These are phyloP conservation scores for Drosophila pseudoananassae DNA, from an alignment of 1,140 invertebrate species.

Conservation along the genomic window DNA sequence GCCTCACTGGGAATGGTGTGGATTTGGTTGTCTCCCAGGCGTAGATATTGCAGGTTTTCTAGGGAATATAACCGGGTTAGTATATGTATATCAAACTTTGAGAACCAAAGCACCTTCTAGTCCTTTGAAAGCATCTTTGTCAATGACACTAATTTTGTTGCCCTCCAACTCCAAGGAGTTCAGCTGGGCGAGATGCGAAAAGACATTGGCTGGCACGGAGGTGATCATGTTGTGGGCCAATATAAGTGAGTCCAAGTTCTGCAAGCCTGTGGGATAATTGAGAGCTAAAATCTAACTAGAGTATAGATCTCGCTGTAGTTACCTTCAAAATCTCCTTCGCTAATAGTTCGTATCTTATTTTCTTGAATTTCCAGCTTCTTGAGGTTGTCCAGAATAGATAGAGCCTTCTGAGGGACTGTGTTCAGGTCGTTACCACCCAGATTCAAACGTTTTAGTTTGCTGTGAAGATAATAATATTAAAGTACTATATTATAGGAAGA, in stretches of 20 bases:
- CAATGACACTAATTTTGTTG: constrained; percentile 91
- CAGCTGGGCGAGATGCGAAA: constrained; percentile 90
- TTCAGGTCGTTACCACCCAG: constrained; percentile 92
- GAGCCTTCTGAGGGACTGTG: constrained; percentile 90
- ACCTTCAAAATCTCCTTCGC: constrained; percentile 94
- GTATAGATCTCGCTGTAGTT: constrained; percentile 16
- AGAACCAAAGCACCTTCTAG: constrained; percentile 88
- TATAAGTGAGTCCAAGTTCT: constrained; percentile 91
- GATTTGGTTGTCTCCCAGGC: constrained; percentile 93
- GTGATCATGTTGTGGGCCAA: constrained; percentile 93
- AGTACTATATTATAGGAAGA: not conserved
- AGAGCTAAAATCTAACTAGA: not conserved
- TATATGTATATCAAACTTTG: accelerated
- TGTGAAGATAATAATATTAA: constrained; percentile 76
- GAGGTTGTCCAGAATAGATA: constrained; percentile 90
- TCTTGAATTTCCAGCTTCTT: constrained; percentile 95
- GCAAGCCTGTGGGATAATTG: constrained; percentile 86
- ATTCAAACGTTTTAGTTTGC: constrained; percentile 93
- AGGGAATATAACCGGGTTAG: constrained; percentile 19
- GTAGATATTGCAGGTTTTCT: constrained; percentile 95
- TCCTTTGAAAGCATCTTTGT: constrained; percentile 92
- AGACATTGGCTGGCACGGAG: constrained; percentile 91
- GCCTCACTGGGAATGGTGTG: constrained; percentile 92
- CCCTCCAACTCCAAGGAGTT: constrained; percentile 94
- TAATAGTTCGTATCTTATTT: constrained; percentile 90